These are phyloP conservation scores for Drosophila diplacantha DNA, from an alignment of 2,888 invertebrate genomes.

Conservation along the genomic window DNA sequence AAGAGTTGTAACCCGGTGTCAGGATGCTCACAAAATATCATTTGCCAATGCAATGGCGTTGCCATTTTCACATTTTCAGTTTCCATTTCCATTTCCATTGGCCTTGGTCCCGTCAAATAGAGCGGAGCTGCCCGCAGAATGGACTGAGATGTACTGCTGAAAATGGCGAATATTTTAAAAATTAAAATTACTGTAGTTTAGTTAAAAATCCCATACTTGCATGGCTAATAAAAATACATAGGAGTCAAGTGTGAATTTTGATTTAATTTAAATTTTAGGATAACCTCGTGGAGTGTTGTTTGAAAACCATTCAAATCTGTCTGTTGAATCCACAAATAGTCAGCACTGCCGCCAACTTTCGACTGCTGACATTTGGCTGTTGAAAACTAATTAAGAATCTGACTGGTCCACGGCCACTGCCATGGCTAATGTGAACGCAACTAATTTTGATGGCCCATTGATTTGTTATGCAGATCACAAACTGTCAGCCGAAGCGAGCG, in stretches of 20 bases:
- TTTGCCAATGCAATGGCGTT: slow-evolving; percentile 17
- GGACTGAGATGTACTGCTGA: not conserved
- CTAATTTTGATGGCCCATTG: slow-evolving; percentile 49
- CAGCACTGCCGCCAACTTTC: slow-evolving; percentile 5
- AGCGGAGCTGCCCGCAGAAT: not conserved
- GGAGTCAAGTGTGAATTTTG: not conserved
- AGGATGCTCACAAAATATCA: slow-evolving; percentile 25
- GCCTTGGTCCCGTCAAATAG: slow-evolving; percentile 1
- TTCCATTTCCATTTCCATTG: slow-evolving; percentile 18
- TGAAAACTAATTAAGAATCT: slow-evolving; percentile 50
- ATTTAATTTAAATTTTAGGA: too few relatives aligned
- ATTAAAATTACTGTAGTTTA: not conserved
- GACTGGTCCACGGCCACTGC: slow-evolving; percentile 40
- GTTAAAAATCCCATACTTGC: not conserved
- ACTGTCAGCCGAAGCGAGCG: not conserved
- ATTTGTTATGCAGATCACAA: slow-evolving; percentile 46
- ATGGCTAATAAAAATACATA: not conserved
- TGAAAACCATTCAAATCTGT: not conserved
- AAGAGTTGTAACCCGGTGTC: slow-evolving; percentile 20
- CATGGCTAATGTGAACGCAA: slow-evolving; percentile 26
- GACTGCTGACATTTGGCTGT: slow-evolving; percentile 10
- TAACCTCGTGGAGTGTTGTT: not conserved
- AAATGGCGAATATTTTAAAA: not conserved
- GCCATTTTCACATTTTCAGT: slow-evolving; percentile 23
- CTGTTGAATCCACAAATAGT: not conserved